phyloP scores from a whole-genome alignment of 2,797 vertebrate species.

The Semaprochilodus insignis region DNA sequence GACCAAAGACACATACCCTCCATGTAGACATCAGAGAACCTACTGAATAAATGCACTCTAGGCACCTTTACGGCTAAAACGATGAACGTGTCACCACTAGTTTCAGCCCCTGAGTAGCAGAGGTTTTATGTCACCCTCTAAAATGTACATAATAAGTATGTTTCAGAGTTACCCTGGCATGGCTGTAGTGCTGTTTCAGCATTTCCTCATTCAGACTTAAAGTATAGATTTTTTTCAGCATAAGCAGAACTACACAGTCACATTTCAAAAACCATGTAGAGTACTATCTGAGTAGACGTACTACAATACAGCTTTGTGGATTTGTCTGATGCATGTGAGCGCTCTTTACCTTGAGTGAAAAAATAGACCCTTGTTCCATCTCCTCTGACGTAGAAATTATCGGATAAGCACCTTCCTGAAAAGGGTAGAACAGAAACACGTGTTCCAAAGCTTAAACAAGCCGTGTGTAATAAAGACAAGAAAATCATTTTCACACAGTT shows the following conservation, averaged over 20 bases:
- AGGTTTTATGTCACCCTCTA: not conserved
- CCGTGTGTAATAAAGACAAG: not conserved
- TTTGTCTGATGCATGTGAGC: no score
- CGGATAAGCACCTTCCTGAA: conserved; percentile 92
- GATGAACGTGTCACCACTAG: not conserved
- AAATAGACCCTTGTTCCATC: conserved; percentile 98
- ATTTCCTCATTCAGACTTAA: not conserved
- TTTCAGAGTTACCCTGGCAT: not conserved
- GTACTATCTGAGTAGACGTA: not conserved
- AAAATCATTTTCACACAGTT: no score
- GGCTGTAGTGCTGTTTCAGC: not conserved
- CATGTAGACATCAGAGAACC: no score
- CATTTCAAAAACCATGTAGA: not conserved
- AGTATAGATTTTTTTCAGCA: not conserved
- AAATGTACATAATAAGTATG: not conserved
- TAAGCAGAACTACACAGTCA: not conserved
- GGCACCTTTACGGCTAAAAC: not conserved
- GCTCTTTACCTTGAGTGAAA: conserved; percentile 91
- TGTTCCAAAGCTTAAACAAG: not conserved
- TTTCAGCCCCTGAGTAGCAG: not conserved
- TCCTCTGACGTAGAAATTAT: conserved; percentile 97
- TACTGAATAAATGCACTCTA: no score
- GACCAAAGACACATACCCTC: no score
- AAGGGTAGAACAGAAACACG: conserved; percentile 6
- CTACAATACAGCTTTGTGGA: not conserved